Conservation (phyloP, 2,113 vertebrate genomes). For the Takifugu flavidus region DNA sequence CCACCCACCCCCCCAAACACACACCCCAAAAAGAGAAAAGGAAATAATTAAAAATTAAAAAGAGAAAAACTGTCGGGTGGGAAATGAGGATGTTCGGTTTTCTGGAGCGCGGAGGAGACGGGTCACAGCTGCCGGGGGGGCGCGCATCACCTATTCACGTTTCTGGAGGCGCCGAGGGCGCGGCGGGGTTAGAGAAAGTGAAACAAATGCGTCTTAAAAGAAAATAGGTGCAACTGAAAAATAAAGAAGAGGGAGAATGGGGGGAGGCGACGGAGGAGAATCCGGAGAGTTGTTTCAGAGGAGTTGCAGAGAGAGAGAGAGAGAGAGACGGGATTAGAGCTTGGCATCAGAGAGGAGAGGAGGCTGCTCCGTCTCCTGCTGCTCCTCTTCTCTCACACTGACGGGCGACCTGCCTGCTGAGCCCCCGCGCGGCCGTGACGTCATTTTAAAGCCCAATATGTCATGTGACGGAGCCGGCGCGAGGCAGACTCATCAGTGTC, state of each 20-base stretch:
- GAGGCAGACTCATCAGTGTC: slow-evolving; percentile 20
- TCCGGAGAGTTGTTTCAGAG: slow-evolving; percentile 50
- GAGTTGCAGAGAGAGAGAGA: slow-evolving; percentile 38
- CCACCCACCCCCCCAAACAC: too few species aligned
- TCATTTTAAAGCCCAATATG: slow-evolving; percentile 69
- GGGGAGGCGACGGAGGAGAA: slow-evolving; percentile 6
- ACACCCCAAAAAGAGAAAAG: too few species aligned
- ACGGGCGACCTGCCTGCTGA: slow-evolving; percentile 70
- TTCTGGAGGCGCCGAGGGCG: slow-evolving; percentile 20
- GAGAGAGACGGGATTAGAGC: slow-evolving; percentile 13
- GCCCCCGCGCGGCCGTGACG: slow-evolving; percentile 69
- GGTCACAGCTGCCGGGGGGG: slow-evolving; percentile 44
- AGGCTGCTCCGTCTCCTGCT: slow-evolving; percentile 53
- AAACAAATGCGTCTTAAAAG: neutral
- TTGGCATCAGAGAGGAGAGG: slow-evolving; percentile 54
- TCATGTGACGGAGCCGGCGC: slow-evolving; percentile 33
- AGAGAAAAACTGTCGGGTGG: slow-evolving; percentile 6
- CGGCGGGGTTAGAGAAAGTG: slow-evolving; percentile 18
- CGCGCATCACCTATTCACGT: slow-evolving; percentile 51
- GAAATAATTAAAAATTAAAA: neutral
- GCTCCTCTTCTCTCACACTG: slow-evolving; percentile 66
- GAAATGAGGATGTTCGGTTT: slow-evolving; percentile 24
- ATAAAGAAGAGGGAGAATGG: slow-evolving; percentile 10
- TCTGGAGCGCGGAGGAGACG: slow-evolving; percentile 41
- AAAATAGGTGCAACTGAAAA: slow-evolving; percentile 43